Percentiles rank a stretch among this genome's conserved stretches.
Evolutionary conservation across 2,888 invertebrate species (phyloP).

Genomic region (Lasioglossum morio): DNA sequence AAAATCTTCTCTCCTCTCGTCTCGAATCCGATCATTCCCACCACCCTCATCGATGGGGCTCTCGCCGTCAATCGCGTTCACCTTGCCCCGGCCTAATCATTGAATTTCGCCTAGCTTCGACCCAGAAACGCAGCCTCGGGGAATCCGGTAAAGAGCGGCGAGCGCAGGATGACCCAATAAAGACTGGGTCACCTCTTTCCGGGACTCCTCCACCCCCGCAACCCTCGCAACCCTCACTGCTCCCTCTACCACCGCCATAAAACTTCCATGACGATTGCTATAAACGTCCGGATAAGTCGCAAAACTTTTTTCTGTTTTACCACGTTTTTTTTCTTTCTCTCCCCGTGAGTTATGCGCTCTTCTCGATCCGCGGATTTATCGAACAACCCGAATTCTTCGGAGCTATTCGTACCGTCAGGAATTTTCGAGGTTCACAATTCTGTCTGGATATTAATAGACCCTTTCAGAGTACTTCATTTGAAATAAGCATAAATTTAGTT

Average conservation of each 20-base stretch:
- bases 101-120: conserved; percentile 36
- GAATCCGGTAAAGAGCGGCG: conserved; percentile 43
- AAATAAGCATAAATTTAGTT: neutral
- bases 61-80: too few species aligned
- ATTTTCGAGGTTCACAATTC: neutral
- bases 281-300: neutral
- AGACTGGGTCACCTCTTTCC: conserved; percentile 64
- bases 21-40: neutral
- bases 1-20: neutral
- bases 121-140: conserved; percentile 45
- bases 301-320: neutral
- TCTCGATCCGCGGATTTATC: neutral
- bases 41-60: too few species aligned
- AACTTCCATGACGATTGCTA: conserved; percentile 15
- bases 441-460: neutral
- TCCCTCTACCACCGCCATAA: conserved; percentile 5
- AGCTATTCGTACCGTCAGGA: neutral
- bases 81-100: conserved; percentile 20
- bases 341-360: neutral
- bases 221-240: neutral
- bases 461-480: neutral
- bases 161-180: conserved; percentile 61
- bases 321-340: too few species aligned
- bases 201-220: conserved; percentile 10
- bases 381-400: neutral